These are phyloP conservation scores for Uropetala carovei DNA, from an alignment of 2,888 invertebrate genomes.

Conservation along the genomic window DNA sequence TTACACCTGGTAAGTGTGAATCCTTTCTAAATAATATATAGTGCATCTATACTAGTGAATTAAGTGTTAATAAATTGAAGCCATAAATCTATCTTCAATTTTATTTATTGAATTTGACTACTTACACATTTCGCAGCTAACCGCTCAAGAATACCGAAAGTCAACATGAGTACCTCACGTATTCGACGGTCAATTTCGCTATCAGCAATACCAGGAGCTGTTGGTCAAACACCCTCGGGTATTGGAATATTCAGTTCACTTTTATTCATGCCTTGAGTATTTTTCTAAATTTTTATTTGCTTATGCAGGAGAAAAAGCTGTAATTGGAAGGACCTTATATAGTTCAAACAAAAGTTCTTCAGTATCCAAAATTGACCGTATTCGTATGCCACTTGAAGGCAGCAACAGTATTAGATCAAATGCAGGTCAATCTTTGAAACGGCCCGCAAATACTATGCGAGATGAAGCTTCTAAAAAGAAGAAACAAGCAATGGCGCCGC, in stretches of 20 bases:
- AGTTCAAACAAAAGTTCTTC: neutral
- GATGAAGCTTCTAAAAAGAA: neutral
- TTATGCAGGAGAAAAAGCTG: neutral
- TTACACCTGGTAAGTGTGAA: neutral
- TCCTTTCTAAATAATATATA: neutral
- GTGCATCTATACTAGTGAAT: neutral
- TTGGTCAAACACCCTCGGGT: neutral
- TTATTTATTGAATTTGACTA: too few relatives aligned
- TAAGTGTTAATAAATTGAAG: neutral
- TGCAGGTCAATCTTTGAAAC: neutral
- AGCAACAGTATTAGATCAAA: neutral
- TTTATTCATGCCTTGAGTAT: neutral
- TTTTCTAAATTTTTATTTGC: neutral
- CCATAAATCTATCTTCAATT: neutral
- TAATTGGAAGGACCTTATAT: neutral
- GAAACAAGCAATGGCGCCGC: neutral
- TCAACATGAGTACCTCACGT: neutral
- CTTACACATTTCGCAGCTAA: neutral
- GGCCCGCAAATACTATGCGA: neutral
- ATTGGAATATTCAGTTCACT: neutral
- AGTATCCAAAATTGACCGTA: neutral
- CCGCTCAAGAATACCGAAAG: neutral
- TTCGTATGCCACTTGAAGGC: neutral
- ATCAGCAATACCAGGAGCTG: neutral
- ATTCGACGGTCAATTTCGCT: neutral